phyloP scores from a whole-genome alignment of 1,140 invertebrate genomes.

The Polypedilum vanderplanki region DNA sequence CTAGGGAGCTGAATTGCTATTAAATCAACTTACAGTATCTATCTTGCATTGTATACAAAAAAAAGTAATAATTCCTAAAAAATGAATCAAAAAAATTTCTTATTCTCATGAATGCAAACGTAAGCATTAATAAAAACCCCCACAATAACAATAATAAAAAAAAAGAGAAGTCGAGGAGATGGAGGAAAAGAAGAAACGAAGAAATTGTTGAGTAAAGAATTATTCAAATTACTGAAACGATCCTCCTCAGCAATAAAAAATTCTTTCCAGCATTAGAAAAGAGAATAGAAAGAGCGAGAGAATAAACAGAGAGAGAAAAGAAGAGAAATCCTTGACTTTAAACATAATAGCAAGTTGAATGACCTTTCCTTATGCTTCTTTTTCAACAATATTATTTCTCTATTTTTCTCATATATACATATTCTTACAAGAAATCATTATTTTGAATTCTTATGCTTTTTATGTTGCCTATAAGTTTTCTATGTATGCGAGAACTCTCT shows the following conservation, averaged over 20 bases:
- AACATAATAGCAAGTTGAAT: not conserved
- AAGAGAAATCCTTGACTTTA: conserved; percentile 24
- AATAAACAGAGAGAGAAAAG: too few species aligned
- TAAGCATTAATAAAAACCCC: conserved; percentile 10
- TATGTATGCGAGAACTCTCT: not conserved
- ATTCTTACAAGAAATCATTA: conserved; percentile 28
- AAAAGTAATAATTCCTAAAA: too few species aligned
- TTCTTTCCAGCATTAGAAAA: conserved; percentile 24
- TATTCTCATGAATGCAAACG: not conserved
- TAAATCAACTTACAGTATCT: too few species aligned
- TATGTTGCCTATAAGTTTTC: not conserved
- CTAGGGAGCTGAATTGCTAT: too few species aligned
- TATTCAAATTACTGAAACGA: conserved; percentile 19
- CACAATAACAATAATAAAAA: not conserved
- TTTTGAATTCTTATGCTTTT: conserved; percentile 28
- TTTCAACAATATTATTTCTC: conserved; percentile 21
- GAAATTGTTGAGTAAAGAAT: not conserved
- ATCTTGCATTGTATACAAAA: too few species aligned
- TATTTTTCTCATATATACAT: conserved; percentile 6
- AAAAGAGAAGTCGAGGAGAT: not conserved
- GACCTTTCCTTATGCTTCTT: conserved; percentile 26
- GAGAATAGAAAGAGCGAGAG: not conserved
- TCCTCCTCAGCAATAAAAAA: conserved; percentile 25
- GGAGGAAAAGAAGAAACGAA: too few species aligned
- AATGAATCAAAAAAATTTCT: conserved; percentile 5